These are phyloP conservation scores for Ceratina australensis DNA, from an alignment of 1,140 invertebrate species.

Conservation along the genomic window DNA sequence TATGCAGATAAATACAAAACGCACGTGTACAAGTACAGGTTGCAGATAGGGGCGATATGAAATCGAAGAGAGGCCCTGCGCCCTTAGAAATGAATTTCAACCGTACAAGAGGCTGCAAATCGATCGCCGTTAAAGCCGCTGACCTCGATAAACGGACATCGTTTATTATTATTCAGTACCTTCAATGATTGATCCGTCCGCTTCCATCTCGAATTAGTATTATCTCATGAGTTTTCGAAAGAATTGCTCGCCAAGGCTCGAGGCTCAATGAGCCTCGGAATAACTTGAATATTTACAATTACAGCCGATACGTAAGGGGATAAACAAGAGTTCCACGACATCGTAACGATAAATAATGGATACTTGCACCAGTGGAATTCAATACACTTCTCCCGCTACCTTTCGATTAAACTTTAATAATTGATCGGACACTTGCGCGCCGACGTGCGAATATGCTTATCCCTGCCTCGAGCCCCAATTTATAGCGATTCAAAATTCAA, in stretches of 20 bases:
- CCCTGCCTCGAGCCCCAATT: no score
- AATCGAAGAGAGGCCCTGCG: not conserved
- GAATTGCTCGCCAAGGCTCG: no score
- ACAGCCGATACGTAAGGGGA: no score
- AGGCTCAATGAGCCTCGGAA: no score
- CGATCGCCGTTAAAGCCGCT: conserved; percentile 12
- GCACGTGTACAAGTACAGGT: not conserved
- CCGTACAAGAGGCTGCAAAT: conserved; percentile 3
- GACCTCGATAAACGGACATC: conserved; percentile 20
- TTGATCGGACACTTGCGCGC: no score
- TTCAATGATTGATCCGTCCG: no score
- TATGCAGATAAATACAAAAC: not conserved
- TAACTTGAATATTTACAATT: no score
- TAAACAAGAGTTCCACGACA: no score
- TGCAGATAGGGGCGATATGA: conserved; percentile 1
- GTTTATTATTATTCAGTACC: conserved; percentile 18
- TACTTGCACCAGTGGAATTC: no score
- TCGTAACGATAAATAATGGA: no score
- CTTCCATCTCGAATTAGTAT: conserved; percentile 12
- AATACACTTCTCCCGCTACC: no score
- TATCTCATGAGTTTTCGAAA: not conserved
- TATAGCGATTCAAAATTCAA: not conserved
- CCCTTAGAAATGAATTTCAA: conserved; percentile 24
- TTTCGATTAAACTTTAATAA: no score
- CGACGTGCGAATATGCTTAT: not conserved